Evolutionary conservation across 2,113 vertebrate genomes (phyloP), one percentile per base, ranked within the genome.

Genomic region (Leiothrix lutea): DNA sequence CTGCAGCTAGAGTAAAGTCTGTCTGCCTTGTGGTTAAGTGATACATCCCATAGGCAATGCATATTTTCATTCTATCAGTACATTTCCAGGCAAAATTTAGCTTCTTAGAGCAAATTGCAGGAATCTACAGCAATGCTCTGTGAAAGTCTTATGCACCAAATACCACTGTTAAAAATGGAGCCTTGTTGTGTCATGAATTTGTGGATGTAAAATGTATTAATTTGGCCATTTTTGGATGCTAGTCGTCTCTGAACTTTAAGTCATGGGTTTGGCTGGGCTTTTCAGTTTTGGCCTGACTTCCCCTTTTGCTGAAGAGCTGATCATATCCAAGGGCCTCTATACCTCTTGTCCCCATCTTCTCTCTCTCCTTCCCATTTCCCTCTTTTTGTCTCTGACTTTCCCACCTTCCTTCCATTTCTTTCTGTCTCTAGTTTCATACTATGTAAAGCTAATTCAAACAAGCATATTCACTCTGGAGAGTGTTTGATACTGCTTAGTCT

Each of bases 21-120:
- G 88, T 17, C 79, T 94, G 82, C 86, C 82, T 82, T 86, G 74
- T 90, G 66, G 42, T 79, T 88, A 82, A 80, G 67, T 94, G 90
- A n/a, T 96, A 69, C 70, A 92, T 96, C 82, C 62, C 71, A 57
- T 36, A 79, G 62, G 62, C 88, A 61, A 3, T 82, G 75, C 22
- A 33, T 77, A 50, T 80, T 93, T 95, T 91, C 50, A 50, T 56
- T 92, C 45, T 70, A 12, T 70, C 74, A 69, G 92, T 85, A 88
- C 48, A 35, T 90, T 93, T 90, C 58, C 54, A 90, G 72, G 79
- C 50, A 88, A 67, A 92, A 77, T 42, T 69, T 80, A 90, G 50
- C 62, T 88, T 73, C 82, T 90, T 61, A 40, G 61, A 36, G 36
- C 62, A 70, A 73, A 92, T 77, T 87, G 44, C 45, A 85, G n/a